Conservation (phyloP, 37 sponge, comb jelly and placozoan species). For the Tethya wilhelma region DNA sequence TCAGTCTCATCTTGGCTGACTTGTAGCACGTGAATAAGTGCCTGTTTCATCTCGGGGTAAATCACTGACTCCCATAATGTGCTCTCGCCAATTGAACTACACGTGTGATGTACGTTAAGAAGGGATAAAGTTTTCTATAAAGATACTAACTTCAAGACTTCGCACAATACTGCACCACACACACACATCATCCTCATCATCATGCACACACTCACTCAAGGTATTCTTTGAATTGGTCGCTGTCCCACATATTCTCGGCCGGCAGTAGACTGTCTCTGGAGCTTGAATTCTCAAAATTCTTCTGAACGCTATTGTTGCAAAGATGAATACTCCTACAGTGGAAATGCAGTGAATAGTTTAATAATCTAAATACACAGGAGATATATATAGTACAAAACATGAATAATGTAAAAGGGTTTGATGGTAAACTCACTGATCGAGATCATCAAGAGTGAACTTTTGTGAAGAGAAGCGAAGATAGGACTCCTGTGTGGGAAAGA, state of each 20-base stretch:
- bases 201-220: slow-evolving; percentile 43
- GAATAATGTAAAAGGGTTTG: too few relatives aligned
- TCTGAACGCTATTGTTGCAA: slow-evolving; percentile 95
- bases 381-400: too few relatives aligned
- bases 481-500: slow-evolving; percentile 57
- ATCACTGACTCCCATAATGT: slow-evolving; percentile 70
- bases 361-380: too few relatives aligned
- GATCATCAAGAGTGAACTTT: slow-evolving; percentile 75
- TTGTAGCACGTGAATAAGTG: slow-evolving; percentile 72
- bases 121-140: too few relatives aligned
- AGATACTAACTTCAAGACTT: too few relatives aligned
- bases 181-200: neutral
- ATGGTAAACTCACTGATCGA: slow-evolving; percentile 61
- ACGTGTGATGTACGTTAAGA: too few relatives aligned
- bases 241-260: slow-evolving; percentile 92
- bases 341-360: neutral
- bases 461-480: slow-evolving; percentile 92
- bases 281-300: slow-evolving; percentile 55
- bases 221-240: slow-evolving; percentile 75
- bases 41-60: slow-evolving; percentile 92
- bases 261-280: slow-evolving; percentile 68
- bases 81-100: slow-evolving; percentile 42
- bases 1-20: slow-evolving; percentile 83
- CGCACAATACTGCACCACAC: neutral
- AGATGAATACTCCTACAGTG: slow-evolving; percentile 84